A percentile compares a stretch with the other conserved stretches of the same genome.
phyloP scores from a whole-genome alignment of 1,140 invertebrate species.

The Achatina immaculata region DNA sequence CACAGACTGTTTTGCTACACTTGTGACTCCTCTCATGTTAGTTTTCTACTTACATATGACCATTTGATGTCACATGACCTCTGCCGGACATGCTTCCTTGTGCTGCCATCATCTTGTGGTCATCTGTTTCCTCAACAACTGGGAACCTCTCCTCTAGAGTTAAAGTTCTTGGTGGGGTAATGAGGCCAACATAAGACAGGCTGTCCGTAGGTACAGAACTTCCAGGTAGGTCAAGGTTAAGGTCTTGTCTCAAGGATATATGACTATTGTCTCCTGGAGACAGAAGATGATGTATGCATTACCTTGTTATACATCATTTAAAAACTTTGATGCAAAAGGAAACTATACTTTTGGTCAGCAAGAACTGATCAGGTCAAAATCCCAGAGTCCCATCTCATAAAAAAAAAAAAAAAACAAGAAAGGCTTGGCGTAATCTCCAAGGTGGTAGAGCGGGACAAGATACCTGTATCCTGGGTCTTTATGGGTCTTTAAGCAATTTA shows the following conservation, averaged over 20 bases:
- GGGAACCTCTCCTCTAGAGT: constrained; percentile 57
- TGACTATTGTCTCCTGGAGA: constrained; percentile 51
- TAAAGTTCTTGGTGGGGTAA: constrained; percentile 54
- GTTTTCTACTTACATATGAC: constrained; percentile 38
- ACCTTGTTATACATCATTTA: too few species aligned
- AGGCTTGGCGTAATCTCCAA: too few species aligned
- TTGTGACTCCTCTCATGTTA: too few species aligned
- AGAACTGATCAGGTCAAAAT: too few species aligned
- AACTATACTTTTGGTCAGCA: too few species aligned
- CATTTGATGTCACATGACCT: background rate
- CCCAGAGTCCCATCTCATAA: too few species aligned
- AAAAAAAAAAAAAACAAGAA: too few species aligned
- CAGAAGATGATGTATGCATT: background rate
- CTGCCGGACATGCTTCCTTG: background rate
- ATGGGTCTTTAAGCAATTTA: too few species aligned
- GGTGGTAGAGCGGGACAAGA: too few species aligned
- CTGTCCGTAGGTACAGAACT: constrained; percentile 11
- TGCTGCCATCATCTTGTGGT: background rate
- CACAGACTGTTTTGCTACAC: too few species aligned
- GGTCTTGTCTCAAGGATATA: constrained; percentile 45
- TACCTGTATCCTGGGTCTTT: too few species aligned
- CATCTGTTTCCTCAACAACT: constrained; percentile 37
- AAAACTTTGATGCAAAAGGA: too few species aligned
- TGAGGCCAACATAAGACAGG: constrained; percentile 52
- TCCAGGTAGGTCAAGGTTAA: constrained; percentile 29